Conservation (phyloP, 2,113 vertebrate genomes). For the Callospermophilus lateralis region DNA sequence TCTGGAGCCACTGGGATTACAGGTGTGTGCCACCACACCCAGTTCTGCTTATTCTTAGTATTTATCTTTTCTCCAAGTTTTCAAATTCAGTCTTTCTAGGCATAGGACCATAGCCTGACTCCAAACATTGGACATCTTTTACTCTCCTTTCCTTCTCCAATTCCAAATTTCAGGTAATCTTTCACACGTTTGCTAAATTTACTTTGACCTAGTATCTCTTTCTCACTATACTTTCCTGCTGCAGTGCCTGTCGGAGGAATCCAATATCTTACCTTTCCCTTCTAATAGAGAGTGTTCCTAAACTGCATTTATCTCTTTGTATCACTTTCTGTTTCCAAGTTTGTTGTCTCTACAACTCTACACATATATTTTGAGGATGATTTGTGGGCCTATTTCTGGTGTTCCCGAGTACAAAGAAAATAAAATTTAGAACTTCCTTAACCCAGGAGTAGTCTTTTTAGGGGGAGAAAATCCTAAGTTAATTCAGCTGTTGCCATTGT, state of each 20-base stretch:
- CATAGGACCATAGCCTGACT: neutral
- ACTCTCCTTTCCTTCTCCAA: neutral
- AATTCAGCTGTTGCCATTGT: neutral
- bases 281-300: neutral
- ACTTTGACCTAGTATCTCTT: neutral
- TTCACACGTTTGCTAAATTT: neutral
- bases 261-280: neutral
- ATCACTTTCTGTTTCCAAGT: constrained; percentile 1
- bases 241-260: neutral
- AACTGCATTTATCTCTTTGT: neutral
- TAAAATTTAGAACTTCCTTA: constrained; percentile 37
- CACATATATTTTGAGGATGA: neutral
- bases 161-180: neutral
- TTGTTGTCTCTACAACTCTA: neutral
- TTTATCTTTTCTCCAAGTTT: neutral
- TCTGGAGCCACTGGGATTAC: too few species aligned
- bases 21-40: too few species aligned
- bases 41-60: neutral
- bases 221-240: neutral
- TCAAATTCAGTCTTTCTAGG: neutral
- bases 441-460: neutral
- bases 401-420: neutral
- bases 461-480: neutral
- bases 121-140: neutral
- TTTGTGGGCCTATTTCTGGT: neutral